Evolutionary conservation across 2,888 invertebrate species (phyloP), one percentile per base, ranked within the genome.

Genomic region (Orthosia cruda): DNA sequence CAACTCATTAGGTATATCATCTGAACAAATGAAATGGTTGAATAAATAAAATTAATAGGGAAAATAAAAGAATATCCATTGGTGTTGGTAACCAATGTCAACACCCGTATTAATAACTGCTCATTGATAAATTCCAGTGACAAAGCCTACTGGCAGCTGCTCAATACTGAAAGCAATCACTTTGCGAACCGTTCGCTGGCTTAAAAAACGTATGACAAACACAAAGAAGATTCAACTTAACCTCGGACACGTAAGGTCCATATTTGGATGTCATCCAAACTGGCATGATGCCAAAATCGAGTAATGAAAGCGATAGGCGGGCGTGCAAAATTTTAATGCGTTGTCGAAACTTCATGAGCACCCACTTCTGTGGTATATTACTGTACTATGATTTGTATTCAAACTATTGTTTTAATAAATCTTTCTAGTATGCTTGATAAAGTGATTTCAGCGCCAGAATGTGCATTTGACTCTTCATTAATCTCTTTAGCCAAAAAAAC

Each of bases 321-420:
- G 77, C 59, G 85, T 85, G 80, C 78, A 82, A 88, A 89, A 90
- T 89, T 89, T 90, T 90, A 90, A 90, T 87, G 87, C 76, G 87
- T 84, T 87, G 84, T 87, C 80, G 86, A 87, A 89, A 89, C 81
- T 88, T 84, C 57, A 66, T 65, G 76, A 88, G 85, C 59, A 65
- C 58, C 54, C 65, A 57, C 67, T 75, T 62, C 20, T 77, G 58
- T 26, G 50, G 72, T 69, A 57, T 68, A 66, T 66, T 75, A 66
- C 26, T 3, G n/a, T n/a, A 26, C 69, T 74, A 77, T 65, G 67
- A 81, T 76, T 74, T 61, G 71, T 59, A 69, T 76, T 62, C 26
- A 64, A 67, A 73, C 62, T 54, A 77, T 77, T 85, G 26, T 72
- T 67, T 59, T 70, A 13, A 47, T 52, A 47, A 23, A 69, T 63